phyloP scores from a whole-genome alignment of 2,797 vertebrate genomes.

The Bovichtus diacanthus region DNA sequence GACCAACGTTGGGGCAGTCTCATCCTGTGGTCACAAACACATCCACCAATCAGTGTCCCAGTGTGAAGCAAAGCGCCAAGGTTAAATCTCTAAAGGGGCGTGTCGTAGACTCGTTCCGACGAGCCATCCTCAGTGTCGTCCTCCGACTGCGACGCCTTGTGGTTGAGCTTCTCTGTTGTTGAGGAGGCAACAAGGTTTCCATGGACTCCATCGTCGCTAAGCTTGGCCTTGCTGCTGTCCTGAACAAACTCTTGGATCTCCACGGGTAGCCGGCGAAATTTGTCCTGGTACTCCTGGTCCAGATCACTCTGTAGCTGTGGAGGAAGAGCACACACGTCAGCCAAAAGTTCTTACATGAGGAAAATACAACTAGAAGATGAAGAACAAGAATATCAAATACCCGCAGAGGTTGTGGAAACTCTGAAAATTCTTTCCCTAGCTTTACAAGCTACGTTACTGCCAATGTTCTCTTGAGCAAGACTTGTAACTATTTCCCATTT shows the following conservation, averaged over 20 bases:
- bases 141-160: conserved; percentile 89
- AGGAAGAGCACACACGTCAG: background rate
- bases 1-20: conserved; percentile 63
- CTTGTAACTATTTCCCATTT: background rate
- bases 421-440: background rate
- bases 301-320: conserved; percentile 93
- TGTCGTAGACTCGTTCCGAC: conserved; percentile 91
- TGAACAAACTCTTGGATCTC: conserved; percentile 99
- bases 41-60: conserved; percentile 68
- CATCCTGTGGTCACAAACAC: conserved; percentile 62
- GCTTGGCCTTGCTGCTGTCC: conserved; percentile 93
- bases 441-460: background rate
- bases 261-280: conserved; percentile 95
- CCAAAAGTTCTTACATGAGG: background rate
- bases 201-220: conserved; percentile 79
- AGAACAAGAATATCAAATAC: background rate
- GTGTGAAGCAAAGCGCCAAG: conserved; percentile 43
- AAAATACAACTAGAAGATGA: background rate
- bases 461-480: background rate
- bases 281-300: conserved; percentile 99
- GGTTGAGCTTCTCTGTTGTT: conserved; percentile 87
- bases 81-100: conserved; percentile 87
- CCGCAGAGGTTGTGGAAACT: background rate
- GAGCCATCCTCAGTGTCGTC: conserved; percentile 89
- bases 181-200: conserved; percentile 83